These are phyloP conservation scores for Drosophila stalkeri DNA, from an alignment of 2,888 invertebrate genomes.

Conservation along the genomic window DNA sequence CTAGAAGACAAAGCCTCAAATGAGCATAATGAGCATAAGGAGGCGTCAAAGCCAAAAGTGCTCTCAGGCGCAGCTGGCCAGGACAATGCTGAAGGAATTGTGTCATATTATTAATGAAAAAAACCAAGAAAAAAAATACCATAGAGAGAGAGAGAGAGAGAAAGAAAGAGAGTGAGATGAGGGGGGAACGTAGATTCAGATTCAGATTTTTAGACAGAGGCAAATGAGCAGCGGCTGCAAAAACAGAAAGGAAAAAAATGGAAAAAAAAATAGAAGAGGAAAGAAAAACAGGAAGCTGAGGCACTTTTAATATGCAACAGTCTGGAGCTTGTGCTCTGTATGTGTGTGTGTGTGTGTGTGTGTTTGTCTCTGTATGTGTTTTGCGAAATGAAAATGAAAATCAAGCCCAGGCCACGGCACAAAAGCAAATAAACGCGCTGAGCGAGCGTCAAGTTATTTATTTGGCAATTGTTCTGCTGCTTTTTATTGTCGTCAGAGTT, in stretches of 20 bases:
- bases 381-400: conserved; percentile 74
- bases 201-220: conserved; percentile 39
- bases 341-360: conserved; percentile 26
- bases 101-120: conserved; percentile 80
- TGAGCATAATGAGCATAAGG: conserved; percentile 81
- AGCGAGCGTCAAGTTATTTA: conserved; percentile 78
- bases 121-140: conserved; percentile 18
- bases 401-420: conserved; percentile 64
- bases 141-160: background rate
- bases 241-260: conserved; percentile 15
- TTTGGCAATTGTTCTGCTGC: conserved; percentile 77
- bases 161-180: no score
- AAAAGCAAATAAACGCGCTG: conserved; percentile 72
- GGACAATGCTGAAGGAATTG: conserved; percentile 76
- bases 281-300: conserved; percentile 64
- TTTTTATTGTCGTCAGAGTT: conserved; percentile 74
- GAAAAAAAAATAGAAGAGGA: conserved; percentile 17
- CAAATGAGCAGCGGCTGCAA: conserved; percentile 64
- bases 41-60: conserved; percentile 77
- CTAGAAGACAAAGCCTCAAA: conserved; percentile 76
- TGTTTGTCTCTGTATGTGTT: conserved; percentile 31
- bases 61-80: conserved; percentile 73
- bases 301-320: conserved; percentile 77
- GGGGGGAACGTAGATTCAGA: conserved; percentile 21
- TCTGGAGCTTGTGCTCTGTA: conserved; percentile 32